Conservation (phyloP, 2,888 invertebrate species). For the Ephialtes manifestator region DNA sequence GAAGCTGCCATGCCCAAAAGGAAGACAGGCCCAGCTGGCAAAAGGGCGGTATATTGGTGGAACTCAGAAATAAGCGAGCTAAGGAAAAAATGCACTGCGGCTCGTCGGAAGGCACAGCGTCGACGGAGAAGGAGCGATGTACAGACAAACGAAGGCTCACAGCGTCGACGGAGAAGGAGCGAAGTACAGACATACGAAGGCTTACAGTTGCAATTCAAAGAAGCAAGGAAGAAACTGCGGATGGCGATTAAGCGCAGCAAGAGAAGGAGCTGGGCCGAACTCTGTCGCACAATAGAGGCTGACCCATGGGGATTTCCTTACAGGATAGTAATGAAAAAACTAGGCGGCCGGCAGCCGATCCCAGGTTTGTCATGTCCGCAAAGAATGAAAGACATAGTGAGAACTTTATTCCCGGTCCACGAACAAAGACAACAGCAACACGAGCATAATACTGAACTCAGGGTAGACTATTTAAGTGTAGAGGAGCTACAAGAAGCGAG, state of each 20-base stretch:
- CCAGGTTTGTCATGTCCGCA: conserved; percentile 33
- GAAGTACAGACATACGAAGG: neutral
- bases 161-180: neutral
- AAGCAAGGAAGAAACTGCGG: conserved; percentile 31
- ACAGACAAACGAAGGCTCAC: neutral
- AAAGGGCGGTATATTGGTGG: conserved; percentile 25
- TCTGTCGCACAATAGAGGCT: conserved; percentile 30
- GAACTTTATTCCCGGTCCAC: too few species aligned
- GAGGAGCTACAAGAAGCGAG: too few species aligned
- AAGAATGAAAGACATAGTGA: conserved; percentile 15
- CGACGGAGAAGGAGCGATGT: neutral
- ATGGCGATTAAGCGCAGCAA: conserved; percentile 52
- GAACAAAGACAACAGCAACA: too few species aligned
- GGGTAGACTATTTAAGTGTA: too few species aligned
- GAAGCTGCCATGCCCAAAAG: conserved; percentile 17
- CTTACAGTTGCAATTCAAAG: neutral
- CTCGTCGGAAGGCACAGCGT: conserved; percentile 1
- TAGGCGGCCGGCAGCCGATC: conserved; percentile 19
- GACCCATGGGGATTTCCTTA: conserved; percentile 63
- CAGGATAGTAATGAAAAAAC: conserved; percentile 36
- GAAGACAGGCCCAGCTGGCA: neutral
- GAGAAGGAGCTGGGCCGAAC: conserved; percentile 38
- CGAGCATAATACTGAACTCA: too few species aligned
- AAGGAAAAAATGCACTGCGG: conserved; percentile 5
- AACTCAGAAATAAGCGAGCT: conserved; percentile 2